Evolutionary conservation across 2,113 vertebrate genomes (phyloP).

Genomic region (Pterocles burchelli): DNA sequence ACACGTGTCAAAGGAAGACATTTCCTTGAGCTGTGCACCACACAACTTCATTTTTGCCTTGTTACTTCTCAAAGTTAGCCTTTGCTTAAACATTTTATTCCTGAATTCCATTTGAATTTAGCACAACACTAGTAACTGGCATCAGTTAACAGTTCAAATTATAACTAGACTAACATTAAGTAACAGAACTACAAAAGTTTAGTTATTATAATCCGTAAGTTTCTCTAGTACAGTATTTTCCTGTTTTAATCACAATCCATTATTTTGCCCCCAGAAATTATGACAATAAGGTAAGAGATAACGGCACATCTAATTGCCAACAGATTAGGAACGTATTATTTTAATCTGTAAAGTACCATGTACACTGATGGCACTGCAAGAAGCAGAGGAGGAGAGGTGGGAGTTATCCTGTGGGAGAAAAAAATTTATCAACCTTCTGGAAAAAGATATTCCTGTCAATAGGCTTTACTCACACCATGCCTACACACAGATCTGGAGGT

Average conservation of each 20-base stretch:
- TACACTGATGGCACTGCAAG: not conserved
- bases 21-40: not conserved
- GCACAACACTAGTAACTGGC: not conserved
- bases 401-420: not conserved
- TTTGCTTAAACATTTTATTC: not conserved
- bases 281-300: not conserved
- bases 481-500: conserved; percentile 4
- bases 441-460: conserved; percentile 8
- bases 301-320: not conserved
- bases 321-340: not conserved
- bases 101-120: not conserved
- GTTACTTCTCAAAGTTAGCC: not conserved
- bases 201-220: not conserved
- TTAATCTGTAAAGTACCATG: not conserved
- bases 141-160: not conserved
- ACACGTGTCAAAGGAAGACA: not conserved
- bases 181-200: not conserved
- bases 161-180: not conserved
- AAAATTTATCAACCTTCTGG: not conserved
- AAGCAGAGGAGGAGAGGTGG: conserved; percentile 18
- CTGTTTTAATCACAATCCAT: not conserved
- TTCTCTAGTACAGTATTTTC: not conserved
- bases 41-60: not conserved
- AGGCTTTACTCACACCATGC: not conserved
- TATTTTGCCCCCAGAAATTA: not conserved